Evolutionary conservation across 2,797 vertebrate genomes (phyloP).

Genomic region (Bradypodion pumilum): DNA sequence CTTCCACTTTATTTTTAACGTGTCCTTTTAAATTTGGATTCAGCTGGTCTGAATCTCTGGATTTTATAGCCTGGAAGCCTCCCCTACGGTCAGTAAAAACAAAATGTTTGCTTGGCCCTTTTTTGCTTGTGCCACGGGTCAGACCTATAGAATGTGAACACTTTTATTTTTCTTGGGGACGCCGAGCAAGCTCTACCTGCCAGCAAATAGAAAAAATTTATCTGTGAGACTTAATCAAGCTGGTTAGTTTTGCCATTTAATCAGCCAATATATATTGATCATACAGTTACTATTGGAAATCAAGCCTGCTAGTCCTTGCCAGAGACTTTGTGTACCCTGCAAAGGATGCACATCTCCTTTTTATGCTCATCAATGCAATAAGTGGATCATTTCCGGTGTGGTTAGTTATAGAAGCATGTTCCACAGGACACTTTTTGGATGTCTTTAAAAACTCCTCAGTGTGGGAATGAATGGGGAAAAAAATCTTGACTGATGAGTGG

Average conservation of each 20-base stretch:
- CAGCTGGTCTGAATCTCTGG: slow-evolving; percentile 90
- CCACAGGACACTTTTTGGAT: slow-evolving; percentile 36
- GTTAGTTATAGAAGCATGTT: slow-evolving; percentile 39
- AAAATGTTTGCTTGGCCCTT: slow-evolving; percentile 72
- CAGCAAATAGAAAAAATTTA: slow-evolving; percentile 68
- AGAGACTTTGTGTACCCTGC: slow-evolving; percentile 66
- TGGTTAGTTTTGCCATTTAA: slow-evolving; percentile 72
- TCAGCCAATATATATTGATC: slow-evolving; percentile 69
- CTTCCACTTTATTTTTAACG: slow-evolving; percentile 68
- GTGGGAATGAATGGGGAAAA: slow-evolving; percentile 10
- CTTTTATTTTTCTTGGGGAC: slow-evolving; percentile 71
- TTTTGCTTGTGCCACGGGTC: slow-evolving; percentile 80
- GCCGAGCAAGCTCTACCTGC: slow-evolving; percentile 81
- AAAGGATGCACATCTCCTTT: slow-evolving; percentile 43
- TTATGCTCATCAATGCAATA: slow-evolving; percentile 59
- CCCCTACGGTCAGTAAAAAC: slow-evolving; percentile 77
- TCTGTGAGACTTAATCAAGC: slow-evolving; percentile 72
- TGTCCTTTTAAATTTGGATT: slow-evolving; percentile 79
- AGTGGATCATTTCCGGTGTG: slow-evolving; percentile 42
- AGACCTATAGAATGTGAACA: slow-evolving; percentile 96
- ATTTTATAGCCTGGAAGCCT: slow-evolving; percentile 76
- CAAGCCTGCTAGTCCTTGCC: slow-evolving; percentile 76
- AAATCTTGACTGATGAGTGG: slow-evolving; percentile 14
- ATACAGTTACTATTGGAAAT: slow-evolving; percentile 76
- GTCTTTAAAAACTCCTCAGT: slow-evolving; percentile 1